Conservation (phyloP, 1,140 invertebrate genomes). For the Scaptomyza graminum region DNA sequence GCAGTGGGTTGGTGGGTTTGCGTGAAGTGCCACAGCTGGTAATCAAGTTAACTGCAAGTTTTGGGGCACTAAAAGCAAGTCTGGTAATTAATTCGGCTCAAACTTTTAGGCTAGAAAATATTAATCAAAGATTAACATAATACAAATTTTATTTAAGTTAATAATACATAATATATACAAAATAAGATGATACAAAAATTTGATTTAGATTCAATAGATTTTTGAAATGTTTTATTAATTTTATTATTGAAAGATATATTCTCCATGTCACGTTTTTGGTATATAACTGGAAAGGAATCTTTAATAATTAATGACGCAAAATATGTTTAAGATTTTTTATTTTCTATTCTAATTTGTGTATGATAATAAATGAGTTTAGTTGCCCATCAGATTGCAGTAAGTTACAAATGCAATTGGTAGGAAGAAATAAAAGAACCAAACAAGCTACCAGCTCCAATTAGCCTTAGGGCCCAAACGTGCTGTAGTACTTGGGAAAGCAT, state of each 20-base stretch:
- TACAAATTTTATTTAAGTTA: background rate
- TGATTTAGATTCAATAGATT: no score
- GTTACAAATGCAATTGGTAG: background rate
- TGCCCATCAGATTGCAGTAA: background rate
- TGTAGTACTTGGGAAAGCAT: background rate
- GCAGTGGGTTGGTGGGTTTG: background rate
- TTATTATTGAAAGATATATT: no score
- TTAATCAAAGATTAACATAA: background rate
- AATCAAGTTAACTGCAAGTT: conserved; percentile 36
- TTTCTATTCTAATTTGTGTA: no score
- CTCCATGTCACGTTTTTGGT: no score
- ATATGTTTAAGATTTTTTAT: no score
- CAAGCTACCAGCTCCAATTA: conserved; percentile 18
- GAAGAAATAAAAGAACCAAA: background rate
- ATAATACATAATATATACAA: no score
- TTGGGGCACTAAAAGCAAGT: conserved; percentile 5
- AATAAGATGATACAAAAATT: no score
- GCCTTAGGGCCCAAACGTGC: background rate
- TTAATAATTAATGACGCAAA: no score
- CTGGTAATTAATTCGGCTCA: conserved; percentile 10
- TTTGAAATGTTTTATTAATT: no score
- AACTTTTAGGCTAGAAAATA: background rate
- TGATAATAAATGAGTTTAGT: no score
- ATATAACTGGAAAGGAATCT: no score
- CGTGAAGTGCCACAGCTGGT: conserved; percentile 16